Base-by-base conservation (phyloP, 2,888 invertebrate genomes). In the Melieria picta region DNA sequence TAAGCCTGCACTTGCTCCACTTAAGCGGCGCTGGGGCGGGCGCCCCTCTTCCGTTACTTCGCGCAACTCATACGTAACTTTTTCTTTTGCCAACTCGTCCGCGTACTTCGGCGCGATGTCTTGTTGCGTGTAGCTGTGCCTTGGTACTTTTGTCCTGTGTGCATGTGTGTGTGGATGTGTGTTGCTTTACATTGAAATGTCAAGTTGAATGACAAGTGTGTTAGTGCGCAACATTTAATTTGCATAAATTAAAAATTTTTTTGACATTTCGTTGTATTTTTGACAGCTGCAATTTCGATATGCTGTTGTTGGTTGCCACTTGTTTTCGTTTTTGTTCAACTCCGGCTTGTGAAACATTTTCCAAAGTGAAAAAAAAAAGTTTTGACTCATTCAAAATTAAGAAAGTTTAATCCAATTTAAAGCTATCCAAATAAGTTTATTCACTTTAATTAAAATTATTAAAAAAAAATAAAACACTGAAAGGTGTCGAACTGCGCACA, bases 101-200 rank as follows among this genome's bases (percentile, higher is more conserved):
- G 47, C 69, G 50, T 50, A 11, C 58, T 68, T 57, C 62, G 45
- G 50, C 47, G 56, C 62, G 58, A 64, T 68, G 68, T 47, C 58
- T 46, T 58, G 47, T 48, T 62, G 67, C 48, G 57, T 30, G 30
- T 30, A 30, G 30, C 30, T 30, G 30, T 30, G 30, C 30, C 30
- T 30, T 30, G 30, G 30, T 30, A 30, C 30, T 30, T 1, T 30
- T 30, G 30, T 30, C 30, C 30, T 30, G 30, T 30, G 30, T 30
- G 3, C 46, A 65, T 60, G 47, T 58, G 64, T 65, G 65, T 67
- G 65, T 55, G 65, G 58, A 42, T 64, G 58, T 47, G 5, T 42
- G 69, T 11, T 69, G 68, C 55, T 71, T 80, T 80, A 81, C 80
- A 81, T 79, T 83, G 81, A 74, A 76, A 73, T 70, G 72, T 73